Percentiles rank a stretch among this genome's conserved stretches.
Evolutionary conservation across 2,888 invertebrate genomes (phyloP).

Genomic region (Caenorhabditis drosophilae): DNA sequence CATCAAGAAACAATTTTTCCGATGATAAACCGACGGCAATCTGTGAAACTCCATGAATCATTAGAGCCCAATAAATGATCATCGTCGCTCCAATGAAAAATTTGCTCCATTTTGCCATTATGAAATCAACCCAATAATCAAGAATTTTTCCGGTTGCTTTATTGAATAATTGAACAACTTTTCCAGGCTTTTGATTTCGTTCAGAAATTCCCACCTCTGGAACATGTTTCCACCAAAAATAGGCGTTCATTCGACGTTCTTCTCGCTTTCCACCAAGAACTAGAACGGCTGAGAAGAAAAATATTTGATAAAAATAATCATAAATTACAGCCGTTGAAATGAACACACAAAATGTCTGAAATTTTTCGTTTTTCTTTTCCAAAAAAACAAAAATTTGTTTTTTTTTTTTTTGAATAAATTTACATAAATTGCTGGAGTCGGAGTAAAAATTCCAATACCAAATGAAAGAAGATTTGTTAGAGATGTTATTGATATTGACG

Average conservation of each 20-base stretch:
- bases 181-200: conserved; percentile 9
- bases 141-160: conserved; percentile 23
- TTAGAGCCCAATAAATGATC: conserved; percentile 61
- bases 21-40: conserved; percentile 64
- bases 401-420: too few species aligned
- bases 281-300: conserved; percentile 67
- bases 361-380: background rate
- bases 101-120: conserved; percentile 58
- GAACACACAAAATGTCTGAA: conserved; percentile 66
- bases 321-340: conserved; percentile 65
- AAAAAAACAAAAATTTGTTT: too few species aligned
- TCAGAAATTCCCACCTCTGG: conserved; percentile 18
- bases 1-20: conserved; percentile 68
- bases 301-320: conserved; percentile 66
- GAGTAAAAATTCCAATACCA: conserved; percentile 66
- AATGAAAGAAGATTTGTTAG: conserved; percentile 67
- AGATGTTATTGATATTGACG: conserved; percentile 68
- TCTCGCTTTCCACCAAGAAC: conserved; percentile 63
- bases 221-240: conserved; percentile 51
- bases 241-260: conserved; percentile 56
- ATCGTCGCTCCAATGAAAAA: conserved; percentile 45
- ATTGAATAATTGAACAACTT: conserved; percentile 19
- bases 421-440: conserved; percentile 67
- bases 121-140: conserved; percentile 64
- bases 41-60: conserved; percentile 62